These are phyloP conservation scores for Mohoua ochrocephala DNA, from an alignment of 2,113 vertebrate species.

Conservation along the genomic window DNA sequence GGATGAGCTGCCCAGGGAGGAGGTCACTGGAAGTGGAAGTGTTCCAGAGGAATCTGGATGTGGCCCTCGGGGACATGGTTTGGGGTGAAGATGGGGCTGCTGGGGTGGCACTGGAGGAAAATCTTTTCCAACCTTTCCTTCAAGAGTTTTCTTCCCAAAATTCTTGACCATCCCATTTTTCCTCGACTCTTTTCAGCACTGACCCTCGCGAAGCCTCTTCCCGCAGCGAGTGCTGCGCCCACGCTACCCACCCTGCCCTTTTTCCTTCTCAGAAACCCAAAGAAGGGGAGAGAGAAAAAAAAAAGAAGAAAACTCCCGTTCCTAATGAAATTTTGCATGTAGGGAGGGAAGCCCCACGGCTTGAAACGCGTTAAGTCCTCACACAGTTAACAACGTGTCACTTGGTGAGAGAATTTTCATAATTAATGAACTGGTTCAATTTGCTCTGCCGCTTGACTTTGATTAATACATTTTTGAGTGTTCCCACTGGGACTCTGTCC, in stretches of 20 bases:
- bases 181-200: background rate
- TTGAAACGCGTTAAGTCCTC: constrained; percentile 67
- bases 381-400: constrained; percentile 75
- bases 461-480: constrained; percentile 74
- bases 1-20: background rate
- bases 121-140: background rate
- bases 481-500: constrained; percentile 70
- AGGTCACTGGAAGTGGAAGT: rapidly evolving
- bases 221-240: background rate
- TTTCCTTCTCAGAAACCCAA: background rate
- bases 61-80: background rate
- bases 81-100: background rate
- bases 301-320: background rate
- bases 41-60: background rate
- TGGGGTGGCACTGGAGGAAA: background rate
- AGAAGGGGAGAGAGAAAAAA: background rate
- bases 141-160: background rate
- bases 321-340: background rate
- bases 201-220: background rate
- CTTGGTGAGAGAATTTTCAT: constrained; percentile 76
- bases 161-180: background rate
- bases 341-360: background rate
- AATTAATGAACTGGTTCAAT: constrained; percentile 82
- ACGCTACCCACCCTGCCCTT: rapidly evolving
- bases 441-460: constrained; percentile 75